Evolutionary conservation across 2,113 vertebrate species (phyloP).

Genomic region (Galeopterus variegatus): DNA sequence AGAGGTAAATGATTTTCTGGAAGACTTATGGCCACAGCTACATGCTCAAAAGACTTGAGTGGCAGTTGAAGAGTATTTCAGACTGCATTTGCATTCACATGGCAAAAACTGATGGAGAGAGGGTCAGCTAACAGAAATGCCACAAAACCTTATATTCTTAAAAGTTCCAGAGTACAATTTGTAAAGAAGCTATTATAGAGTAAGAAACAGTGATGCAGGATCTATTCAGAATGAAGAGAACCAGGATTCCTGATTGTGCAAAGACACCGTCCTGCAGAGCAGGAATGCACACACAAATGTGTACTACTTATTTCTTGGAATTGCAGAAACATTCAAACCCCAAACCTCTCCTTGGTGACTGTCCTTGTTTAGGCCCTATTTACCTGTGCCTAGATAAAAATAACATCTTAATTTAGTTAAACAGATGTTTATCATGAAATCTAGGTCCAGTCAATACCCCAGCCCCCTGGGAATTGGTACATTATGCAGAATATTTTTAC

Average conservation of each 20-base stretch:
- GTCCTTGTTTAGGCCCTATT: neutral
- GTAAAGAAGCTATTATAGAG: constrained; percentile 9
- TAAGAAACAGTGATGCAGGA: constrained; percentile 58
- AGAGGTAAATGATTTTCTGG: constrained; percentile 61
- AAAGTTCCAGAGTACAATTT: constrained; percentile 53
- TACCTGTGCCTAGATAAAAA: neutral
- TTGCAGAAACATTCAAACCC: constrained; percentile 9
- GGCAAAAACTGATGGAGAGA: constrained; percentile 43
- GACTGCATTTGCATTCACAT: neutral
- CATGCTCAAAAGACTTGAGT: constrained; percentile 22
- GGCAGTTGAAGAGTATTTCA: constrained; percentile 46
- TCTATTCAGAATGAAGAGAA: neutral
- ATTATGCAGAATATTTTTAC: neutral
- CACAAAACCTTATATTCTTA: constrained; percentile 41
- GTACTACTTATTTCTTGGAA: neutral
- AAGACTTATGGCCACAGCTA: constrained; percentile 51
- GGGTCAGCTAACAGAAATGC: neutral
- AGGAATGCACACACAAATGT: fast-evolving
- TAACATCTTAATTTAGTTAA: neutral
- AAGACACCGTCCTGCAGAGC: neutral
- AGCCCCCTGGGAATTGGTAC: neutral
- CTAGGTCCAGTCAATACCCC: neutral
- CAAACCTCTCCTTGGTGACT: neutral
- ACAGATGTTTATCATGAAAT: neutral
- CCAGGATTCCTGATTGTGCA: neutral